Evolutionary conservation across 1,140 invertebrate species (phyloP).

Genomic region (Drosophila fuyamai): DNA sequence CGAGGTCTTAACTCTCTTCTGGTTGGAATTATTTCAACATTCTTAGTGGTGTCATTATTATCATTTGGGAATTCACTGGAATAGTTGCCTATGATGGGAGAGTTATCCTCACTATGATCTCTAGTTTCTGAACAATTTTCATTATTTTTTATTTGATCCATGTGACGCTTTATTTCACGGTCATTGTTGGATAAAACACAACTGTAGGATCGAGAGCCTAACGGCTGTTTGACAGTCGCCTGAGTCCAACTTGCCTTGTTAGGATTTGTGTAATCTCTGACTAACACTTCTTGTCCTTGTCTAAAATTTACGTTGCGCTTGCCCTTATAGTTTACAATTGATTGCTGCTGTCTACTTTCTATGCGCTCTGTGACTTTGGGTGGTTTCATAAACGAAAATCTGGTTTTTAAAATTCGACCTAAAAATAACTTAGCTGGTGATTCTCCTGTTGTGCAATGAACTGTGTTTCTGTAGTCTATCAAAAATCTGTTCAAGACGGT

Average conservation of each 20-base stretch:
- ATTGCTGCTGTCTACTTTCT: conserved; percentile 3
- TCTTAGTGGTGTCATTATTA: too few species aligned
- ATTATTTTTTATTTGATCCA: conserved; percentile 19
- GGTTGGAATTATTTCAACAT: too few species aligned
- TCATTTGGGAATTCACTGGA: too few species aligned
- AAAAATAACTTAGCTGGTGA: too few species aligned
- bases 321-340: conserved; percentile 1
- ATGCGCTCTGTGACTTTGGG: conserved; percentile 1
- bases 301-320: conserved; percentile 7
- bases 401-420: too few species aligned
- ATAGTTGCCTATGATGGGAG: conserved; percentile 2
- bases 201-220: conserved; percentile 16
- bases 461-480: too few species aligned
- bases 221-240: neutral
- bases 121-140: neutral
- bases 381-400: neutral
- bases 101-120: neutral
- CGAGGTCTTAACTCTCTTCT: too few species aligned
- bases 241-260: conserved; percentile 24
- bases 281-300: conserved; percentile 5
- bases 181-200: conserved; percentile 15
- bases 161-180: conserved; percentile 13
- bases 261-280: conserved; percentile 20
- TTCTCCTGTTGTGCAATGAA: too few species aligned
- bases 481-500: too few species aligned